Base-by-base conservation (phyloP, 2,113 vertebrate species). In the Prunella himalayana region DNA sequence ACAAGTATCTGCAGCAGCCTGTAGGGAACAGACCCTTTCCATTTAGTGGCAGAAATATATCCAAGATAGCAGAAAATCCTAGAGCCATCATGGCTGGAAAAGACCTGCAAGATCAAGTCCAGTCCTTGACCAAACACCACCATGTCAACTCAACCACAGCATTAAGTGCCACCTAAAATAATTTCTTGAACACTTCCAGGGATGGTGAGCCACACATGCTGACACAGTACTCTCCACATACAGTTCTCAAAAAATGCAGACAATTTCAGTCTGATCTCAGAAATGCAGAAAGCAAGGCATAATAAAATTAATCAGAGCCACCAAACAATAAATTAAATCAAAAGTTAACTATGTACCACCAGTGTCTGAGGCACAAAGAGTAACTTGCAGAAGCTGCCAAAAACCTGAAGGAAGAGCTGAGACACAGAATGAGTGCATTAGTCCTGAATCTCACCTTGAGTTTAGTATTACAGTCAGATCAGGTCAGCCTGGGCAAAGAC, bases 401-500 rank as follows among this genome's bases (percentile, higher is more conserved):
- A 66, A 94, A 35, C 24, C 42, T 53, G 31, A 76, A 89, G 73
- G 45, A 85, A 89, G 49, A 79, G 63, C 28, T 50, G 61, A 94
- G 84, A 33, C 18, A 16, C 11, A 12, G 21, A 85, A 73, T 13
- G 1, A 5, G 24, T 23, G 20, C 47, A 28, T 31, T 19, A 85
- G 50, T 49, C 47, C 63, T 18, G 28, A 57, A 41, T 76, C 56
- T 59, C 44, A 77, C 86, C 83, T 90, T 70, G 33, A 41, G 86
- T 89, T 94, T 63, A 91, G 28, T 81, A 39, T 82, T 85, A 91
- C 78, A 47, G 61, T 80, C 84, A 90, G 65, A 86, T 66, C 75
- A 78, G 73, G 89, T 59, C 94, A 92, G 82, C 3, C 25, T 23
- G 63, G 70, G 59, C 44, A 85, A 47, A 89, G 51, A 61, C 59